Base-by-base conservation (phyloP, 37 sponge, comb jelly and placozoan genomes). In the Oscarella lobularis region DNA sequence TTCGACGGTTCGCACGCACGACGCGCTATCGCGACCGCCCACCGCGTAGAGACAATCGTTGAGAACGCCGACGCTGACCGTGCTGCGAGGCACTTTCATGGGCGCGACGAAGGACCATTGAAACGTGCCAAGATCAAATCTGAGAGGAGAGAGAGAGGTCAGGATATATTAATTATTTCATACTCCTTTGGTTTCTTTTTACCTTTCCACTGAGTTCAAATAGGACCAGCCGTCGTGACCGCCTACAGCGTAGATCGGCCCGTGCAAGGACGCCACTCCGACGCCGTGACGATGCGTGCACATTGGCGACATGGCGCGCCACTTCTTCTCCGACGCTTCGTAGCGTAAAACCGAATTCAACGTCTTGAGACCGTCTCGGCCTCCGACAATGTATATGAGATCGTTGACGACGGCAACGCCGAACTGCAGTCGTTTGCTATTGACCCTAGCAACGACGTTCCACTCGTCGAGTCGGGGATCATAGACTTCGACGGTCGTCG, bases 221-320 rank as follows among this genome's bases (percentile, higher is more conserved):
- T 88, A 88, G 0, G 88, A 88, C 88, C 88, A 88, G 0, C 88
- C 88, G 67, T 88, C 90, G 73, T 89, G 90, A 0, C 85, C 90
- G 30, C 90, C 85, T 14, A 92, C 88, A 33, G 92, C 88, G 85
- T 88, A 92, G 73, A 92, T 76, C 1, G 83, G 89, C 4, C 86
- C 89, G 38, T 31, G 37, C 60, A 92, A 40, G 33, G 76, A 39
- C 14, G 84, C 87, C 32, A 90, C 91, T 1, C 87, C 79, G 6
- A 88, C 88, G 3, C 88, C 88, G 60, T 88, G 88, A n/a, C 88
- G 73, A 20, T 81, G 84, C 0, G 88, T 81, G 41, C 82, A 84
- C 88, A 88, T 88, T 33, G 88, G 72, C 2, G 79, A 20, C 0
- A 81, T 73, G 27, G 82, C 2, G 0, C 34, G 35, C 88, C 88